phyloP scores from a whole-genome alignment of 2,888 invertebrate species.

The Synanthedon myopaeformis region DNA sequence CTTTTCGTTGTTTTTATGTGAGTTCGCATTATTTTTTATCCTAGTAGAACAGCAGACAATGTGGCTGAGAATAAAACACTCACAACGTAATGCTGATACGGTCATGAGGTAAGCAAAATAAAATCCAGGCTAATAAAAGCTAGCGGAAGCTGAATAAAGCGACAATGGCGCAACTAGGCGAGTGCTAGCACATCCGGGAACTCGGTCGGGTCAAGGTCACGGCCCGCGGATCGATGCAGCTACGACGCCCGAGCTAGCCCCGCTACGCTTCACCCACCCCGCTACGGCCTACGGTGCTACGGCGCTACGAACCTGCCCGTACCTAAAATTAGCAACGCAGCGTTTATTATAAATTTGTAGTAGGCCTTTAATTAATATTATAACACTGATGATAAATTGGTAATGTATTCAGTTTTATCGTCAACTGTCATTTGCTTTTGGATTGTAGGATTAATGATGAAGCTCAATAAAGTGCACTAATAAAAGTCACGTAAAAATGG shows the following conservation, averaged over 20 bases:
- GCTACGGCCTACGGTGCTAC: slow-evolving; percentile 15
- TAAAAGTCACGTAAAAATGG: too few relatives aligned
- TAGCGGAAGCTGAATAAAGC: slow-evolving; percentile 39
- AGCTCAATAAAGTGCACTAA: too few relatives aligned
- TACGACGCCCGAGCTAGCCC: slow-evolving; percentile 45
- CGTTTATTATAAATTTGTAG: background rate
- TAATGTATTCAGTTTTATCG: background rate
- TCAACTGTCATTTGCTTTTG: background rate
- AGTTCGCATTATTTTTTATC: background rate
- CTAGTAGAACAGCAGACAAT: background rate
- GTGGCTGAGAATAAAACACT: background rate
- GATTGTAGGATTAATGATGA: too few relatives aligned
- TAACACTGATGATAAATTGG: background rate
- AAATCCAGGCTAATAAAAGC: slow-evolving; percentile 54
- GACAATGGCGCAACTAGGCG: slow-evolving; percentile 58
- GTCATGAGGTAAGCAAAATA: slow-evolving; percentile 29
- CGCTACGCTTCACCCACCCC: slow-evolving; percentile 20
- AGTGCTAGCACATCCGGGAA: slow-evolving; percentile 60
- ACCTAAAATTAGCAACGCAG: background rate
- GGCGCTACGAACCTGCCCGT: slow-evolving; percentile 18
- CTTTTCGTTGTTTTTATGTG: too few relatives aligned
- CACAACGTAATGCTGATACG: background rate
- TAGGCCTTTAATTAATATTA: background rate
- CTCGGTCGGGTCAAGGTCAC: slow-evolving; percentile 75
- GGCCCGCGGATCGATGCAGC: slow-evolving; percentile 74